phyloP scores from a whole-genome alignment of 2,888 invertebrate species.

The Quadriops clusia region DNA sequence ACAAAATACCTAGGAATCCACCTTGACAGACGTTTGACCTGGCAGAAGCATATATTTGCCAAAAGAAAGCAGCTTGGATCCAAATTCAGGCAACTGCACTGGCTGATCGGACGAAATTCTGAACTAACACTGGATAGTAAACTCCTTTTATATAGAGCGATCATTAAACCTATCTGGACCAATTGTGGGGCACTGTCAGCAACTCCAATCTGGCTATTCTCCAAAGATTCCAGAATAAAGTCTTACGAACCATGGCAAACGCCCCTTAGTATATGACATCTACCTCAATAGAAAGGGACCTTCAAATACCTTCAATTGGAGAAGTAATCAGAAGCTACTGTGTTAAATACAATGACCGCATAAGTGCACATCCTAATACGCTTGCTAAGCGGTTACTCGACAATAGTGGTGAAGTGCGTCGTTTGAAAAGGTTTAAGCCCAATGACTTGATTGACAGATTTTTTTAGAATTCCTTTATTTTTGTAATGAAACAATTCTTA shows the following conservation, averaged over 20 bases:
- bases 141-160: constrained; percentile 6
- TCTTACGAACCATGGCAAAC: constrained; percentile 1
- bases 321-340: constrained; percentile 3
- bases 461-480: too few species aligned
- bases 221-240: constrained; percentile 8
- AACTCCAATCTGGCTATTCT: constrained; percentile 2
- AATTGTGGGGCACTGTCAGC: constrained; percentile 4
- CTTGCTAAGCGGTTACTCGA: constrained; percentile 3
- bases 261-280: constrained; percentile 7
- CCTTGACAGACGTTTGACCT: constrained; percentile 5
- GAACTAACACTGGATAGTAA: constrained; percentile 6
- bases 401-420: constrained; percentile 3
- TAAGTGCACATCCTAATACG: constrained; percentile 5
- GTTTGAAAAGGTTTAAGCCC: constrained; percentile 5
- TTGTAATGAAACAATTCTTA: too few species aligned
- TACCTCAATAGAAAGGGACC: constrained; percentile 5
- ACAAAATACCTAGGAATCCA: constrained; percentile 5
- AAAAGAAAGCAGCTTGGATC: constrained; percentile 2
- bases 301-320: constrained; percentile 6
- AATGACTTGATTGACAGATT: constrained; percentile 4
- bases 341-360: constrained; percentile 4
- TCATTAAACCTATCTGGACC: constrained; percentile 7
- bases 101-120: constrained; percentile 4
- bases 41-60: background rate
- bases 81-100: constrained; percentile 4